phyloP scores from a whole-genome alignment of 2,888 invertebrate genomes.

The Odontocerum albicorne region DNA sequence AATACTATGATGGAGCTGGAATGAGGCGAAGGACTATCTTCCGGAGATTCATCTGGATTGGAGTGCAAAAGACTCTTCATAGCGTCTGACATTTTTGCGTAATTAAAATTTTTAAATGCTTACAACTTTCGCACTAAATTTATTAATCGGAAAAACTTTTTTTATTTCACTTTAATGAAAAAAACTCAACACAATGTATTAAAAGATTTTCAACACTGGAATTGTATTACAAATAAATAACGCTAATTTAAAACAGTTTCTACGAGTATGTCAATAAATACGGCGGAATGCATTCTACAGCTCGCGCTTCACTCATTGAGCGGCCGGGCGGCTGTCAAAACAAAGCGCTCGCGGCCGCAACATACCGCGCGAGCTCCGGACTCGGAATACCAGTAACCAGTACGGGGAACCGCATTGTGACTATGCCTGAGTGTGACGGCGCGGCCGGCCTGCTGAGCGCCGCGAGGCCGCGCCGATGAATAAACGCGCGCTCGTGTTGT shows the following conservation, averaged over 20 bases:
- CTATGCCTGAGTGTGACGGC: constrained; percentile 12
- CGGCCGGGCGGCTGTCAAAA: constrained; percentile 17
- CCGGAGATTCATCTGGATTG: constrained; percentile 11
- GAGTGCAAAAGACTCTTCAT: constrained; percentile 25
- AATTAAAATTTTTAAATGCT: no score
- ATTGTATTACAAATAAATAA: neutral
- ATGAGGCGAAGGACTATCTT: constrained; percentile 2
- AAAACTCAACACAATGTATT: no score
- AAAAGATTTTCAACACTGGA: neutral
- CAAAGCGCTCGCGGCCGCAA: constrained; percentile 18
- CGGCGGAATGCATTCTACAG: constrained; percentile 8
- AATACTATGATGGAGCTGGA: constrained; percentile 25
- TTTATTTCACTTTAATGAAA: no score
- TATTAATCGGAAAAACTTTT: no score
- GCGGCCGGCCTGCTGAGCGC: constrained; percentile 3
- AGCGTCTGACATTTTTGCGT: constrained; percentile 34
- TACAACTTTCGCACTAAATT: no score
- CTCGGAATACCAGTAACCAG: constrained; percentile 8
- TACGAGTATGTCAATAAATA: no score
- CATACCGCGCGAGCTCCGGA: constrained; percentile 13
- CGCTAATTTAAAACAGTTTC: neutral
- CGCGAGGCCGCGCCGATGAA: constrained; percentile 18
- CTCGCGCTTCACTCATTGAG: constrained; percentile 11
- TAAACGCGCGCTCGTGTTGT: constrained; percentile 12
- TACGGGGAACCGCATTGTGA: constrained; percentile 3